phyloP scores from a whole-genome alignment of 2,113 vertebrate genomes.

The Australoheros scitulus region DNA sequence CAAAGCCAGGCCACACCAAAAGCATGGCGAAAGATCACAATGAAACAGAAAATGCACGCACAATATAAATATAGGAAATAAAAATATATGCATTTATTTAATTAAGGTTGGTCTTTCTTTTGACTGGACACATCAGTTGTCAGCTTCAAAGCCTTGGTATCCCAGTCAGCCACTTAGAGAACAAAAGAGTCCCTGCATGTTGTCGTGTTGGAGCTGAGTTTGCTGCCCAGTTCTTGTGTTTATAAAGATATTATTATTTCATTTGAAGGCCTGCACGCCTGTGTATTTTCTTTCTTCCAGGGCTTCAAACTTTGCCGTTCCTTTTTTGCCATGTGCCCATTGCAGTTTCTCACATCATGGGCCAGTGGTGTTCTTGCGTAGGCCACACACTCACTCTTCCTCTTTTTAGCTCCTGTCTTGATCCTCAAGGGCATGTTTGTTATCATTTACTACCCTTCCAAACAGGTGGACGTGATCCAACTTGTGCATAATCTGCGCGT shows the following conservation, averaged over 20 bases:
- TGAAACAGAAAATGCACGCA: constrained; percentile 48
- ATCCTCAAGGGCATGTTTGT: constrained; percentile 42
- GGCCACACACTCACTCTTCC: constrained; percentile 15
- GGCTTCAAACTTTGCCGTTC: background rate
- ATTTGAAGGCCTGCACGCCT: constrained; percentile 19
- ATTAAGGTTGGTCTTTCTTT: constrained; percentile 38
- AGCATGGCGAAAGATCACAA: constrained; percentile 41
- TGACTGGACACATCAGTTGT: constrained; percentile 51
- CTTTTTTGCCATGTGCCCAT: constrained; percentile 50
- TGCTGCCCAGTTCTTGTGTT: constrained; percentile 50
- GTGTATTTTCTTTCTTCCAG: constrained; percentile 35
- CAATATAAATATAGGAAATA: constrained; percentile 52
- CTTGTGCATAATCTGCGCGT: background rate
- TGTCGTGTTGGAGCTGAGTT: constrained; percentile 42
- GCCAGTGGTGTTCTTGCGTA: constrained; percentile 8
- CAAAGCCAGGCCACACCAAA: constrained; percentile 66
- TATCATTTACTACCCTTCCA: constrained; percentile 25
- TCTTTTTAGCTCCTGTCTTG: background rate
- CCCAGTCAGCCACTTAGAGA: constrained; percentile 33
- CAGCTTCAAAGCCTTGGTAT: constrained; percentile 66
- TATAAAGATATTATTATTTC: constrained; percentile 43
- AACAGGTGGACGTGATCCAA: constrained; percentile 20
- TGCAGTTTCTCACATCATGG: constrained; percentile 45
- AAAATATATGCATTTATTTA: constrained; percentile 40
- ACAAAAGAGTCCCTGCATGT: constrained; percentile 54